Evolutionary conservation across 2,113 vertebrate species (phyloP).

Genomic region (Aegotheles bennettii): DNA sequence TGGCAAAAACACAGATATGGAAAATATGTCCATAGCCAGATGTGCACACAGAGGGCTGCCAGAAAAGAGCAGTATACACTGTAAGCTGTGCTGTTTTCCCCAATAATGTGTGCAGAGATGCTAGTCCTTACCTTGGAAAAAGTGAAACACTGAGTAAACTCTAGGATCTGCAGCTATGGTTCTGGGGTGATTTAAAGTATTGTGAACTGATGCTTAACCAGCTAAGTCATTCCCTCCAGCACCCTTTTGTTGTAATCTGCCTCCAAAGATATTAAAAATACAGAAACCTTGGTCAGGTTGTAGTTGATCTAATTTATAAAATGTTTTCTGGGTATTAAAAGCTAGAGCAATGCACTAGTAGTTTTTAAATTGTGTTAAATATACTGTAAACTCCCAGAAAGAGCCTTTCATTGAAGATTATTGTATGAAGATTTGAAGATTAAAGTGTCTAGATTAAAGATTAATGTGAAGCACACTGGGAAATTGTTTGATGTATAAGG

Average conservation of each 20-base stretch:
- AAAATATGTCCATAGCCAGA: constrained; percentile 32
- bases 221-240: constrained; percentile 27
- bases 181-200: neutral
- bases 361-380: constrained; percentile 53
- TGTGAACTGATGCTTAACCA: neutral
- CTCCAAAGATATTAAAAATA: constrained; percentile 49
- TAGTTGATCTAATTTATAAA: constrained; percentile 58
- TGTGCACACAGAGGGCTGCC: constrained; percentile 30
- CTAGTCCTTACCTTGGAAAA: constrained; percentile 14
- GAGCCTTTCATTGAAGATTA: constrained; percentile 39
- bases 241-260: constrained; percentile 12
- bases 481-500: constrained; percentile 55
- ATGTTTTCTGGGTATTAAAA: constrained; percentile 38
- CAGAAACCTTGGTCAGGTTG: constrained; percentile 30
- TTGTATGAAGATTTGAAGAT: constrained; percentile 51
- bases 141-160: neutral
- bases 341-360: constrained; percentile 1
- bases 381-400: constrained; percentile 45
- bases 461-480: constrained; percentile 35
- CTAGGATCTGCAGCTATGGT: neutral
- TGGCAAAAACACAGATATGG: constrained; percentile 26
- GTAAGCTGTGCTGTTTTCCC: neutral
- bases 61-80: neutral
- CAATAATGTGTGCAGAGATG: neutral
- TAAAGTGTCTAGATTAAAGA: constrained; percentile 62